Evolutionary conservation across 2,113 vertebrate species (phyloP), one percentile per base, ranked within the genome.

Genomic region (Pseudorectes ferrugineus): DNA sequence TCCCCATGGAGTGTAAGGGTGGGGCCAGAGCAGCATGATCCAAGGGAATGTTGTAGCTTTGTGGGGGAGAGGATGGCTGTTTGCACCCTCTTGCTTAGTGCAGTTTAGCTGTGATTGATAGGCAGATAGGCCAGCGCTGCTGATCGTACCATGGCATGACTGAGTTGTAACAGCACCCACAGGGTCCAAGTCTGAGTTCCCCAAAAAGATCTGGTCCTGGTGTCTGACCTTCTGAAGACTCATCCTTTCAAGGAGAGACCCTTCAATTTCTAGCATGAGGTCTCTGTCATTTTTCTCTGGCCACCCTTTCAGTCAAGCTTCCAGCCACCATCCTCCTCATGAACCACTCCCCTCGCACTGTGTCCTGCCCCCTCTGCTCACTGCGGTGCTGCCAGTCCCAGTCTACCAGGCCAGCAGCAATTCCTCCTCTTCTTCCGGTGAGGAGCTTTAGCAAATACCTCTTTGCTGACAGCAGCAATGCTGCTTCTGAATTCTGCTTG

Each of bases 1-100:
- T 75, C 35, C 29, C 14, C 1, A 2, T 2, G 15, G 38, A 33
- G 46, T 15, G 12, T 25, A 51, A 40, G 15, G 22, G 22, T 0
- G 3, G 17, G 19, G 24, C 51, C 9, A 31, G 38, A 46, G 49
- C 15, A 21, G 18, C 10, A 6, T 10, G 40, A 29, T 38, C 21
- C 52, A 35, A 90, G 15, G 52, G 40, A 75, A 81, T 33, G 12
- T 35, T n/a, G 23, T 2, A 5, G 17, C 12, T 65, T 1, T 7
- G 1, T 2, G 3, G 3, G 4, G 35, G 8, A 40, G 40, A 73
- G 26, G 21, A 57, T 12, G 16, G 12, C 40, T 73, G 10, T 16
- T 48, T 45, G 58, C 48, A 24, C 4, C 17, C 38, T 45, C 33
- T 38, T 26, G 26, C 12, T 28, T 67, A 11, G 24, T 43, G 58